phyloP scores from a whole-genome alignment of 1,140 invertebrate species.

The Musca vetustissima region DNA sequence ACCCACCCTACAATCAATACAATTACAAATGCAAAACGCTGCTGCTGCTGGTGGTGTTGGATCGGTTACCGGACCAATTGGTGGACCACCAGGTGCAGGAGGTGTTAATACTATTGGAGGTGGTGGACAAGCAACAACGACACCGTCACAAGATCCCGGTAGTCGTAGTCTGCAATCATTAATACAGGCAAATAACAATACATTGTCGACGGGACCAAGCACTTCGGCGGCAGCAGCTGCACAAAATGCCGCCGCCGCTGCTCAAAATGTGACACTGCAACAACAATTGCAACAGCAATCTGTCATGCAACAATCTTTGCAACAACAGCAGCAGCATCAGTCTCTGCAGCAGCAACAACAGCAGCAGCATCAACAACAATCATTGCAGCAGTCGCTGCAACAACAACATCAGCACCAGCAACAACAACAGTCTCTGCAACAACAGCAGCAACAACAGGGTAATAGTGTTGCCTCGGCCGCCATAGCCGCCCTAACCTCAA shows the following conservation, averaged over 20 bases:
- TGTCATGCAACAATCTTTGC: constrained; percentile 27
- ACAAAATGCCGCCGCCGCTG: constrained; percentile 31
- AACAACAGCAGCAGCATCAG: constrained; percentile 31
- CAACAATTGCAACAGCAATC: constrained; percentile 32
- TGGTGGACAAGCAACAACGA: not conserved
- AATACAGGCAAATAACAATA: constrained; percentile 28
- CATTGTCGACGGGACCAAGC: constrained; percentile 37
- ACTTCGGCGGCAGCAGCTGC: constrained; percentile 41
- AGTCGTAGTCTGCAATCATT: constrained; percentile 29
- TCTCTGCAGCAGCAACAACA: constrained; percentile 30
- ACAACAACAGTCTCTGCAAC: constrained; percentile 36
- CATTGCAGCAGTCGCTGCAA: constrained; percentile 28
- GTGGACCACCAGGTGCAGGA: not conserved
- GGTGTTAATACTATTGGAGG: not conserved
- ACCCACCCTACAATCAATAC: constrained; percentile 51
- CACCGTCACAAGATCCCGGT: constrained; percentile 21
- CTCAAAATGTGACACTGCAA: constrained; percentile 25
- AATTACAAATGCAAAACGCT: constrained; percentile 52
- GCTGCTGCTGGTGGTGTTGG: constrained; percentile 22
- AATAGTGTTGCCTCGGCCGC: constrained; percentile 20
- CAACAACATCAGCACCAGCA: constrained; percentile 31
- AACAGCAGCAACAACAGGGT: constrained; percentile 34
- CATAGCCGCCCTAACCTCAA: constrained; percentile 32
- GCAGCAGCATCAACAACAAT: constrained; percentile 29
- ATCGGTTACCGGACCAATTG: constrained; percentile 3